Conservation (phyloP, 2,797 vertebrate genomes). For the Crossoptilon crossoptilon region DNA sequence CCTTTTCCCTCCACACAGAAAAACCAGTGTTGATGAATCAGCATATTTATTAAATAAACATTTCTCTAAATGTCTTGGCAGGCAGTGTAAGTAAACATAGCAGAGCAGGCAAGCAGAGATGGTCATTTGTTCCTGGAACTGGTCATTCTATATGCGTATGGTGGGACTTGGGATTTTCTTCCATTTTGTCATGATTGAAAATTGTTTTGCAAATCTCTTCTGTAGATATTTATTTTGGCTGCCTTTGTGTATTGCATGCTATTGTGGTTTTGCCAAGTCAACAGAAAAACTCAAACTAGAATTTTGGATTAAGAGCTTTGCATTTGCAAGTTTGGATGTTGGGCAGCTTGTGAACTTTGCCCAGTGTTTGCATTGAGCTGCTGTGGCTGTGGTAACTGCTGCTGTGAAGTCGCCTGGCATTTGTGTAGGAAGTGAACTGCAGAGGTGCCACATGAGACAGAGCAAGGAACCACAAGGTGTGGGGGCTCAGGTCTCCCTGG, state of each 20-base stretch:
- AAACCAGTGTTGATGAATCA: slow-evolving; percentile 34
- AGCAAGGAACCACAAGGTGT: rapidly evolving
- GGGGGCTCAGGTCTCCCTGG: background rate
- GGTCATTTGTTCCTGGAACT: slow-evolving; percentile 4
- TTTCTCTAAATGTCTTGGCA: slow-evolving; percentile 32
- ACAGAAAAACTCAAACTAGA: background rate
- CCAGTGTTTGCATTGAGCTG: rapidly evolving
- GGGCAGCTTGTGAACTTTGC: background rate
- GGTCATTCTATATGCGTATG: background rate
- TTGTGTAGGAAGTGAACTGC: rapidly evolving
- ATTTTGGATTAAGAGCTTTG: background rate
- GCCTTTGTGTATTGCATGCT: background rate
- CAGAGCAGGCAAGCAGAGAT: background rate
- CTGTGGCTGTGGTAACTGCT: background rate
- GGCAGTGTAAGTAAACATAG: background rate
- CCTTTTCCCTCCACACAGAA: background rate
- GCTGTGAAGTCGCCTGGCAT: rapidly evolving
- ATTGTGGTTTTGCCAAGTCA: background rate
- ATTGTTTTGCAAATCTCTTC: background rate
- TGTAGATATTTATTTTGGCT: background rate
- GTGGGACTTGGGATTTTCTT: slow-evolving; percentile 2
- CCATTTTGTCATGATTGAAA: background rate
- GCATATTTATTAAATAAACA: background rate
- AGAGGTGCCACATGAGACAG: background rate
- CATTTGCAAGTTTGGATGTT: background rate